These are phyloP conservation scores for Sciurus niger DNA, from an alignment of 2,113 vertebrate species.

Conservation along the genomic window DNA sequence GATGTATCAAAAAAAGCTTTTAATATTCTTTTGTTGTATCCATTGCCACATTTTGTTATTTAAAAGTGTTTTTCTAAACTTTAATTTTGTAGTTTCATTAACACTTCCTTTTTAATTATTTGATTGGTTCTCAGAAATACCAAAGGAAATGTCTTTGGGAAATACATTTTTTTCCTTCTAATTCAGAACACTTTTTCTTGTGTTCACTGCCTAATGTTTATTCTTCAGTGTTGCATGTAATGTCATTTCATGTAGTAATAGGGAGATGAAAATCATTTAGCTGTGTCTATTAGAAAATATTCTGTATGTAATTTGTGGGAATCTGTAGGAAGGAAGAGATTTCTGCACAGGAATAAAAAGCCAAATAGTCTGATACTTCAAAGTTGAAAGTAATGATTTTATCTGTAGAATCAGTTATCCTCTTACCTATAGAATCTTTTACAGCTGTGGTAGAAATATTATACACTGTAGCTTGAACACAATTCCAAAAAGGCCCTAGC, in stretches of 20 bases:
- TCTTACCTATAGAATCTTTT: not conserved
- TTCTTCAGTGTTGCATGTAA: not conserved
- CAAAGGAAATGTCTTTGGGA: not conserved
- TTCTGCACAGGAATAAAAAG: conserved; percentile 12
- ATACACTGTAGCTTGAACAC: not conserved
- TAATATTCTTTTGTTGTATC: not conserved
- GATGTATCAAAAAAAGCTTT: not conserved
- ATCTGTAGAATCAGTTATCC: not conserved
- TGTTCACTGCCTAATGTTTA: not conserved
- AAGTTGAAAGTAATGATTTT: not conserved
- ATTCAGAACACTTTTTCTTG: not conserved
- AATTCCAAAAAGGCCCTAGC: not conserved
- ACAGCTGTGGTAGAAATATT: not conserved
- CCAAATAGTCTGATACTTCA: not conserved
- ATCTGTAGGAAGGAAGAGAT: not conserved
- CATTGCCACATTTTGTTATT: not conserved
- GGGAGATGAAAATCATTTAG: not conserved
- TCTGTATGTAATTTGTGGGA: not conserved
- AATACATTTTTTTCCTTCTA: not conserved
- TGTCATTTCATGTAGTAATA: not conserved
- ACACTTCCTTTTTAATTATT: not conserved
- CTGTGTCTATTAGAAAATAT: not conserved
- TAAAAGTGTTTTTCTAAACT: not conserved
- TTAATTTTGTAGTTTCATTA: not conserved
- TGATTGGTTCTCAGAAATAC: not conserved